These are phyloP conservation scores for Dermolepida albohirtum DNA, from an alignment of 2,888 invertebrate genomes.

Conservation along the genomic window DNA sequence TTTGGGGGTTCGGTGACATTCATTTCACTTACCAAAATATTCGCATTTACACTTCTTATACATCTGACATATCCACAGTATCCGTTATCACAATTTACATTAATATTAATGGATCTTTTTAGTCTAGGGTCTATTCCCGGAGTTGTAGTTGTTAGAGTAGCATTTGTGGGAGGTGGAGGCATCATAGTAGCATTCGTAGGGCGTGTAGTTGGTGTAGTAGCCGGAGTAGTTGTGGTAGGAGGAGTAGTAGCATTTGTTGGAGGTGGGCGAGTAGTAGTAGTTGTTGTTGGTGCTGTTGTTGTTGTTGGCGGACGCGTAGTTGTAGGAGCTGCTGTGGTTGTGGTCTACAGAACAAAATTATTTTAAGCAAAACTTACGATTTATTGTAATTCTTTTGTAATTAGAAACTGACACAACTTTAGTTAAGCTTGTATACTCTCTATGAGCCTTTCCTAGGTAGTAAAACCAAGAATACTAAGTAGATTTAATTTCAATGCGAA, in stretches of 20 bases:
- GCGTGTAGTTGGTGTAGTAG: constrained; percentile 5
- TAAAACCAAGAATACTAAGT: no score
- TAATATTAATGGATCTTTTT: constrained; percentile 27
- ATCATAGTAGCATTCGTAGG: not conserved
- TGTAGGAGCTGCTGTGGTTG: no score
- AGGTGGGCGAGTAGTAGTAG: not conserved
- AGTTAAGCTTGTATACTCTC: no score
- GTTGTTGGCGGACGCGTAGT: no score
- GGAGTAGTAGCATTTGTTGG: not conserved
- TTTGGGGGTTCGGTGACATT: no score
- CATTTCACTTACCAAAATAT: constrained; percentile 67
- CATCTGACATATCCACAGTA: constrained; percentile 74
- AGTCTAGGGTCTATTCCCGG: constrained; percentile 44
- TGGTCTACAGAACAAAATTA: no score
- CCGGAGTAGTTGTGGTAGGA: no score
- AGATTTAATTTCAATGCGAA: no score
- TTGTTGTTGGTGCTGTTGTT: not conserved
- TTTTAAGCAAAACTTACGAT: no score
- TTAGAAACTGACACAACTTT: no score
- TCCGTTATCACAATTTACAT: constrained; percentile 68
- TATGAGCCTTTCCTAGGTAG: no score
- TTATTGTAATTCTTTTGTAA: no score
- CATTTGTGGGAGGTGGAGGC: not conserved
- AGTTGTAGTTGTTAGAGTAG: constrained; percentile 53
- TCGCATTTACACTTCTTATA: constrained; percentile 69